These are phyloP conservation scores for Indri indri DNA, from an alignment of 2,113 vertebrate species.

Conservation along the genomic window DNA sequence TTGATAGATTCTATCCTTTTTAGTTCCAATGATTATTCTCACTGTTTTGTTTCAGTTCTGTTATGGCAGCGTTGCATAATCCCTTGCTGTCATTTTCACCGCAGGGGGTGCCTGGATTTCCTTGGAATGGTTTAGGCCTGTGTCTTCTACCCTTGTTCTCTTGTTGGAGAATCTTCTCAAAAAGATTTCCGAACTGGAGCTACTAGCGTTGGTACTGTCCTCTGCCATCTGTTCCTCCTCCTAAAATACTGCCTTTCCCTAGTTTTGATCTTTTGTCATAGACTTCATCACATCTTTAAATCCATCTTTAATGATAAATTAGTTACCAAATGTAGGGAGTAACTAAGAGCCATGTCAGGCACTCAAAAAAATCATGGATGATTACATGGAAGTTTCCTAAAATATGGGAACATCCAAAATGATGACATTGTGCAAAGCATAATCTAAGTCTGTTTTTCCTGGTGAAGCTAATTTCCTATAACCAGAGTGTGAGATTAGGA, in stretches of 20 bases:
- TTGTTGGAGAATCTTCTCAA: background rate
- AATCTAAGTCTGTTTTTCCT: background rate
- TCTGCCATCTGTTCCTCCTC: background rate
- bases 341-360: too few species aligned
- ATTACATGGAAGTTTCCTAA: background rate
- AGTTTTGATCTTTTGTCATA: background rate
- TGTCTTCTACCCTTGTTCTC: background rate
- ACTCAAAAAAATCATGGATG: too few species aligned
- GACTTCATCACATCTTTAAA: background rate
- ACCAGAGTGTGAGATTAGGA: background rate
- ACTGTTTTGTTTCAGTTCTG: background rate
- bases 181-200: background rate
- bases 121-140: background rate
- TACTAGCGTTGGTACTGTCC: background rate
- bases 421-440: background rate
- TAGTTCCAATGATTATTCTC: background rate
- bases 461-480: background rate
- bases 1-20: background rate
- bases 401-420: background rate
- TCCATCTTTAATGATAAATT: background rate
- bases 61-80: background rate
- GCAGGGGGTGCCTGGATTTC: background rate
- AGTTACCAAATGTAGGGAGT: background rate
- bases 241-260: background rate
- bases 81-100: background rate